Base-by-base conservation (phyloP, 2,113 vertebrate genomes). In the Myrmophylax atrothorax region DNA sequence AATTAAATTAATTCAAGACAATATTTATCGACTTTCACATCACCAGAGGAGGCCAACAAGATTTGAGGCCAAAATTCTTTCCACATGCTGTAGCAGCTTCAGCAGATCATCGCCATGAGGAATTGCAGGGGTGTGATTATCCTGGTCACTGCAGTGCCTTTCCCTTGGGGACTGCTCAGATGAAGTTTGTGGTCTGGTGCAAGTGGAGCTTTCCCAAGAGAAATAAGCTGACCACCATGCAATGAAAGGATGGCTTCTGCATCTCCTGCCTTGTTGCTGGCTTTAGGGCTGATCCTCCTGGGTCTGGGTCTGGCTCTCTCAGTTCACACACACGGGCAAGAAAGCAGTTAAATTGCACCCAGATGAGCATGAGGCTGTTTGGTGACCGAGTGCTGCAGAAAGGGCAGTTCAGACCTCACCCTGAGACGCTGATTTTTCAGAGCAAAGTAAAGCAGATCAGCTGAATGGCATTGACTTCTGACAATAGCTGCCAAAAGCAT, bases 81-180 rank as follows among this genome's bases (percentile, higher is more conserved):
- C 6, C 22, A 73, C 0, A 2, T 25, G 33, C 18, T 89, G 10
- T 5, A 87, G 78, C 19, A 75, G 52, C 56, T 79, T 46, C 42
- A 59, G 47, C 40, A 56, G 2, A 1, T 22, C 23, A 37, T 0
- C 26, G 14, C 4, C 62, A n/a, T 0, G 31, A 70, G n/a, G 42
- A 60, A 40, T 6, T 18, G 22, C 67, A 73, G 23, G 52, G 42
- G 5, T 81, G 46, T 16, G 26, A 46, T 7, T 0, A 2, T 16
- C 25, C 63, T 62, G 50, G 24, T 35, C 26, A 7, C 74, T 14
- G 18, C 1, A 2, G 10, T 1, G 2, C 28, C 78, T 42, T 69
- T 67, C 42, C n/a, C 19, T 15, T 0, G 6, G 42, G 31, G 26
- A 42, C 63, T 59, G 74, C 28, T 40, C 50, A 24, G 40, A 8